Evolutionary conservation across 2,888 invertebrate genomes (phyloP).

Genomic region (Microplitis deprimator): DNA sequence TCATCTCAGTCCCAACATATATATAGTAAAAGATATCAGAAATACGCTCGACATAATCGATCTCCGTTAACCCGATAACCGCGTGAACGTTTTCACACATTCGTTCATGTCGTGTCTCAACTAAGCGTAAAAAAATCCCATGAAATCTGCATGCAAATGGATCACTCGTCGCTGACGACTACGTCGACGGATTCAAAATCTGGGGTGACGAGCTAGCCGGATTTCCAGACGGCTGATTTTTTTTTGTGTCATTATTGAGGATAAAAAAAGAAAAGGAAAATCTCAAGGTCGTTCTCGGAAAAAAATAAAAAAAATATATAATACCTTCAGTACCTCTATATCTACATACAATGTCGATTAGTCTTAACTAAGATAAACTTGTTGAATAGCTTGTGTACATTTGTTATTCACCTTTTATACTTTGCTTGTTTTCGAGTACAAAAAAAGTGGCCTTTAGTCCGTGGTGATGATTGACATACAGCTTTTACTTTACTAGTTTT

Average conservation of each 20-base stretch:
- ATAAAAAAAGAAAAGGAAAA: too few relatives aligned
- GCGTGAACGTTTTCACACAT: slow-evolving; percentile 16
- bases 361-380: slow-evolving; percentile 23
- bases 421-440: too few relatives aligned
- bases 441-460: too few relatives aligned
- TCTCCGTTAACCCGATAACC: slow-evolving; percentile 31
- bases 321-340: too few relatives aligned
- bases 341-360: too few relatives aligned
- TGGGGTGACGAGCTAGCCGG: slow-evolving; percentile 35
- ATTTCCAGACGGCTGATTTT: background rate
- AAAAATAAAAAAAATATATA: too few relatives aligned
- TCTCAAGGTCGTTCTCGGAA: too few relatives aligned
- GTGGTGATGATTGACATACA: too few relatives aligned
- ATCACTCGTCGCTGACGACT: slow-evolving; percentile 26
- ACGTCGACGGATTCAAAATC: too few relatives aligned
- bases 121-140: slow-evolving; percentile 36
- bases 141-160: slow-evolving; percentile 56
- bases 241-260: background rate
- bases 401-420: background rate
- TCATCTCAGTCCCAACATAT: slow-evolving; percentile 4
- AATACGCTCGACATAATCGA: slow-evolving; percentile 25
- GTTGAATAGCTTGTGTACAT: background rate
- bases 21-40: background rate
- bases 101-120: slow-evolving; percentile 39
- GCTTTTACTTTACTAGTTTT: too few relatives aligned